A percentile compares a stretch with the other conserved stretches of the same genome.
Conservation (phyloP, 1,140 invertebrate species). For the Sarcophaga peregrina region DNA sequence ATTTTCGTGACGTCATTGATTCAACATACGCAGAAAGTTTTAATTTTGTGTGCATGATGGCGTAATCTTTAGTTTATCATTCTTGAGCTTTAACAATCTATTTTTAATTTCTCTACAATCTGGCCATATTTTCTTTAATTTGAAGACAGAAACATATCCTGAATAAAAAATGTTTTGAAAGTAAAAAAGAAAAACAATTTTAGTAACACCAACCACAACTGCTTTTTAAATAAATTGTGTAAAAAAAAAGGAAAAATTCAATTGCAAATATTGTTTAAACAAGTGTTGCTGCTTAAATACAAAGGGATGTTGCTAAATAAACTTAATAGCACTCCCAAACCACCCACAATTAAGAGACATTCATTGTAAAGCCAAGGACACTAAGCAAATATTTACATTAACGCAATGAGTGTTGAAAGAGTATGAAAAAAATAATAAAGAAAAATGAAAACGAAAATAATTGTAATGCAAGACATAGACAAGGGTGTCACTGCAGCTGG, state of each 20-base stretch:
- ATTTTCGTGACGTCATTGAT: too few species aligned
- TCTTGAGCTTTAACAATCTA: neutral
- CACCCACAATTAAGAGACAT: slow-evolving; percentile 19
- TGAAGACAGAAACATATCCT: too few species aligned
- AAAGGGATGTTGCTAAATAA: neutral
- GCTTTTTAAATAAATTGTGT: neutral
- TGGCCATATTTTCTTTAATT: slow-evolving; percentile 1
- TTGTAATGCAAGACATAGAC: neutral
- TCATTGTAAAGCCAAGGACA: slow-evolving; percentile 7
- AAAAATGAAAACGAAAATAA: too few species aligned
- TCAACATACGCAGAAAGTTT: too few species aligned
- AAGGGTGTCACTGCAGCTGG: neutral
- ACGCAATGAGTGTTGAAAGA: slow-evolving; percentile 14
- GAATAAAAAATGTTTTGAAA: neutral
- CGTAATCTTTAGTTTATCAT: too few species aligned
- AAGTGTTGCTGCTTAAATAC: neutral
- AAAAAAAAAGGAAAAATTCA: neutral
- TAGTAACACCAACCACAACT: neutral
- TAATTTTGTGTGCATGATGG: too few species aligned
- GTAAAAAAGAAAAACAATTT: neutral
- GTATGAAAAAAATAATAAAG: neutral
- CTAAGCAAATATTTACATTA: slow-evolving; percentile 22
- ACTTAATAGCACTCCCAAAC: neutral
- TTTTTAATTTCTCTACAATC: neutral
- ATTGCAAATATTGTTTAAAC: slow-evolving; percentile 21